Base-by-base conservation (phyloP, 2,113 vertebrate genomes). In the Neolamprologus cancellatus region DNA sequence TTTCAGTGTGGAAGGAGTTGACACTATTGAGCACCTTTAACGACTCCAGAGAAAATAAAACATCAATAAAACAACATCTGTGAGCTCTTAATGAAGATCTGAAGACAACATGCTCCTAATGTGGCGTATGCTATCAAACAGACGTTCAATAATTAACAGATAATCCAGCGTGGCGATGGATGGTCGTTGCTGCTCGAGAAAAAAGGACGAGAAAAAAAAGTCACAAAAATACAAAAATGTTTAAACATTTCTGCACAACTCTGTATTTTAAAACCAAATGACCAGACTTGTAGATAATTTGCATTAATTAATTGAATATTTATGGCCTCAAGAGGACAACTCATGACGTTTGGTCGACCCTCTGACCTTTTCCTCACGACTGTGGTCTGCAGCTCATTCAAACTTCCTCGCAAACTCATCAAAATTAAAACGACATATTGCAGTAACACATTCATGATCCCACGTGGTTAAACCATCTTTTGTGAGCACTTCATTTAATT, bases 181-280 rank as follows among this genome's bases (percentile, higher is more conserved):
- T 39, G 61, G n/a, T 15, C 7, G n/a, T 20, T 1, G 1, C 61
- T 5, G 12, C 61, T 41, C 3, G 12, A 3, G 0, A 15, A 69
- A 39, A 66, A 20, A 1, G 11, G 32, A 20, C 1, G 4, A 2
- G 17, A 14, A 69, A 25, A 71, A 69, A 69, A 39, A 6, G 55
- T 28, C 55, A 59, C 7, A 8, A 64, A 18, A 66, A 36, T 46
- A 59, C 7, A 8, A 64, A 18, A 66, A 36, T 46, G 11, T 17
- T 59, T 0, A 7, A 12, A 11, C 18, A 80, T 28, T 30, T 28
- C 20, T 41, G 6, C 52, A 39, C 10, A 20, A 79, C 50, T 74
- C 9, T 0, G 10, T n/a, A 57, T 55, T 59, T 59, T 44, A 18
- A 57, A 57, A 59, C 15, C 3, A 48, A 80, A 36, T 20, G n/a